These are phyloP conservation scores for Triplophysa dalaica DNA, from an alignment of 2,113 vertebrate genomes.

Conservation along the genomic window DNA sequence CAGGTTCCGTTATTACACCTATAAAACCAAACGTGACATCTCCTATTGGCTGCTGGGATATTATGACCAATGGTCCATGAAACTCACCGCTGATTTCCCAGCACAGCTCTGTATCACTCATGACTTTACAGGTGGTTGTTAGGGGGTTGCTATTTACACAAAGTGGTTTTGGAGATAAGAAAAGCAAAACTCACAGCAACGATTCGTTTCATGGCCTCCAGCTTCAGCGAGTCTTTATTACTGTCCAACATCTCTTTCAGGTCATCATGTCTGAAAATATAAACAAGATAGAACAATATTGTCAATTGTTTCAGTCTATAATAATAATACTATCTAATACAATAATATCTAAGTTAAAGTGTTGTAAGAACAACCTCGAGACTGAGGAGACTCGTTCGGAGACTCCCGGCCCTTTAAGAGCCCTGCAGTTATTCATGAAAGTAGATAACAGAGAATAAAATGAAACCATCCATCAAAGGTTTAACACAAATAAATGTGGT, in stretches of 20 bases:
- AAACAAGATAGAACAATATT: neutral
- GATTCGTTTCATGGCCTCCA: constrained; percentile 98
- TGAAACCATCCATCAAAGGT: neutral
- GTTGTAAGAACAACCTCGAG: neutral
- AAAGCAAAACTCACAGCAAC: constrained; percentile 85
- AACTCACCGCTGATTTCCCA: neutral
- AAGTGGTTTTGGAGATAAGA: neutral
- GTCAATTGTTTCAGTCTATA: no score
- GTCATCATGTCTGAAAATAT: constrained; percentile 86
- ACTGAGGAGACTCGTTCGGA: neutral
- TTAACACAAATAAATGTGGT: neutral
- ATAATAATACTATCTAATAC: no score
- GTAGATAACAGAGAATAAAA: neutral
- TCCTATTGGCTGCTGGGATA: constrained; percentile 5
- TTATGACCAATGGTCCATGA: neutral
- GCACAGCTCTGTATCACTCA: neutral
- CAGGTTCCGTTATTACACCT: constrained; percentile 7
- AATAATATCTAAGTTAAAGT: no score
- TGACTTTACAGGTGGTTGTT: neutral
- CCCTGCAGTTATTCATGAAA: neutral
- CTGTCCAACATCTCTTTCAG: constrained; percentile 98
- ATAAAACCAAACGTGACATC: constrained; percentile 27
- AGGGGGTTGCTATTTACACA: no score
- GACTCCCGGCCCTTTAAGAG: constrained; percentile 1
- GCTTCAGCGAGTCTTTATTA: constrained; percentile 97